Percentiles rank a stretch among this genome's conserved stretches.
Evolutionary conservation across 2,888 invertebrate species (phyloP).

Genomic region (Drosophila siamana): DNA sequence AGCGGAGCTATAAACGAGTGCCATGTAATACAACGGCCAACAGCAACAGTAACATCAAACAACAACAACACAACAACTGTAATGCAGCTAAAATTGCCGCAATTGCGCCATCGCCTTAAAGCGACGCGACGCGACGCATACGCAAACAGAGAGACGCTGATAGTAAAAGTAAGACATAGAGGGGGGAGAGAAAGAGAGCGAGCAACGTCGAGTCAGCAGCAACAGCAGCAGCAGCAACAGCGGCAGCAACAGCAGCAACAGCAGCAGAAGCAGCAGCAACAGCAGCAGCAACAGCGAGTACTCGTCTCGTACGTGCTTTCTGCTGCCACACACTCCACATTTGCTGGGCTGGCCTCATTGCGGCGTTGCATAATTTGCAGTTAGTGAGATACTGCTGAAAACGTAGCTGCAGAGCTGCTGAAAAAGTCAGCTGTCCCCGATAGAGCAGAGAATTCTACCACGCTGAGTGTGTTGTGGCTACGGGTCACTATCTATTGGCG

Average conservation of each 20-base stretch:
- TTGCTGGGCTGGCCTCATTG: constrained; percentile 46
- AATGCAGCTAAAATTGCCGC: constrained; percentile 62
- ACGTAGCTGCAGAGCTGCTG: constrained; percentile 3
- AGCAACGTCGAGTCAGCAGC: constrained; percentile 24
- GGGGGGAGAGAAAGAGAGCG: constrained; percentile 2
- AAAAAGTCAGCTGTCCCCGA: not conserved
- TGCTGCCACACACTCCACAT: constrained; percentile 38
- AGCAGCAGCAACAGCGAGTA: constrained; percentile 2
- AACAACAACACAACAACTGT: constrained; percentile 30
- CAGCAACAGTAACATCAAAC: constrained; percentile 44
- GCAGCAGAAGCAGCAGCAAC: not conserved
- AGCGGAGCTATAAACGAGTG: constrained; percentile 68
- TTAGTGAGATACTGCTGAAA: constrained; percentile 9
- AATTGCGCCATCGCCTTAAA: constrained; percentile 77
- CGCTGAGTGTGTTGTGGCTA: too few species aligned
- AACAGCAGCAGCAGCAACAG: constrained; percentile 21
- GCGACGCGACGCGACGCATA: constrained; percentile 64
- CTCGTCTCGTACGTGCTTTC: constrained; percentile 4
- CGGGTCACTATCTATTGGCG: too few species aligned
- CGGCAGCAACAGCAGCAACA: constrained; percentile 20
- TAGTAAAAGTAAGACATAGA: too few species aligned
- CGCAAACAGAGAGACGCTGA: constrained; percentile 58
- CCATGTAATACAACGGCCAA: constrained; percentile 72
- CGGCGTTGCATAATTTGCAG: constrained; percentile 45
- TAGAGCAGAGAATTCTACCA: constrained; percentile 1